Evolutionary conservation across 1,140 invertebrate species (phyloP).

Genomic region (Drosophila hydei): DNA sequence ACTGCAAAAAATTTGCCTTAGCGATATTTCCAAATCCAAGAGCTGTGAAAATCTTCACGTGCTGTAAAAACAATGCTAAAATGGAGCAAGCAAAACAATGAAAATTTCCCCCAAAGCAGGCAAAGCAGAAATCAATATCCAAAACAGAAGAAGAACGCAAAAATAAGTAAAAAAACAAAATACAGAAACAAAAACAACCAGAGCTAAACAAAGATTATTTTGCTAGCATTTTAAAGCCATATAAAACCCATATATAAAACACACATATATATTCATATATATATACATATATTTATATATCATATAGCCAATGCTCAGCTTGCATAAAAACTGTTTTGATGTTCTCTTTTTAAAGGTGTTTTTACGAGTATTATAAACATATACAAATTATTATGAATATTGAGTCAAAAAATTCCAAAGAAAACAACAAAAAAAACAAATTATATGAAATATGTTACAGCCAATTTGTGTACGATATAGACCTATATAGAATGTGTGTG

Average conservation of each 20-base stretch:
- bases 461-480: constrained; percentile 44
- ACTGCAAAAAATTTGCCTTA: constrained; percentile 93
- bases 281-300: constrained; percentile 27
- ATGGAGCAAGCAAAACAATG: constrained; percentile 12
- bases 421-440: not conserved
- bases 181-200: constrained; percentile 1
- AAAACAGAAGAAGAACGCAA: constrained; percentile 9
- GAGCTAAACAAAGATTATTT: constrained; percentile 44
- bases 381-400: constrained; percentile 47
- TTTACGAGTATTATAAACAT: constrained; percentile 53
- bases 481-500: constrained; percentile 6
- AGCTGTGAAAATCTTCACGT: constrained; percentile 96
- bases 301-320: constrained; percentile 48
- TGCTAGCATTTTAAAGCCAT: constrained; percentile 49
- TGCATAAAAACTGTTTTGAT: constrained; percentile 51
- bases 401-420: constrained; percentile 9
- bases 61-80: constrained; percentile 85
- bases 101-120: not conserved
- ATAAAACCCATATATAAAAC: constrained; percentile 20
- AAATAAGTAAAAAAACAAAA: constrained; percentile 12
- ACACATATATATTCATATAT: constrained; percentile 20
- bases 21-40: constrained; percentile 93
- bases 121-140: constrained; percentile 19
- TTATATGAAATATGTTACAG: constrained; percentile 40
- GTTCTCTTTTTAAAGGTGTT: constrained; percentile 56